Conservation (phyloP, 2,113 vertebrate genomes). For the Oceanites oceanicus region DNA sequence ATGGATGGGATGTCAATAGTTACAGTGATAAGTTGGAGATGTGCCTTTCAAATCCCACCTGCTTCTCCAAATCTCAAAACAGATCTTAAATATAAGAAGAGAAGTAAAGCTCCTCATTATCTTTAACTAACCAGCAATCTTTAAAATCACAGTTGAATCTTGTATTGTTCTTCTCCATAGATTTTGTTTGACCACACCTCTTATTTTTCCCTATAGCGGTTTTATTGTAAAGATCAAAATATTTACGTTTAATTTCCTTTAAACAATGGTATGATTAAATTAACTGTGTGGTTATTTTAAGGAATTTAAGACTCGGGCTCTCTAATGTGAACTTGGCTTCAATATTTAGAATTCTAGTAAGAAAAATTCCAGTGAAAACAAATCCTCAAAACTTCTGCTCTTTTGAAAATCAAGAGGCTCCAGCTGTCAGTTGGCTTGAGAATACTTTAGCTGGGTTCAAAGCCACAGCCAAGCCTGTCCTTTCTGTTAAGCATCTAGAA, state of each 20-base stretch:
- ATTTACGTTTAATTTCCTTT: constrained; percentile 33
- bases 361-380: constrained; percentile 1
- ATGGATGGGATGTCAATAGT: background rate
- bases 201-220: background rate
- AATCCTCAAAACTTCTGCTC: background rate
- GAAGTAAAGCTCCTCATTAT: constrained; percentile 30
- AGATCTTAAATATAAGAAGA: constrained; percentile 4
- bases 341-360: background rate
- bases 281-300: constrained; percentile 35
- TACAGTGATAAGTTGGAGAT: background rate
- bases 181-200: background rate
- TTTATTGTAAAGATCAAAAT: constrained; percentile 41
- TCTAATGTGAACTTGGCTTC: constrained; percentile 18
- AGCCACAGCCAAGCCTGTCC: background rate
- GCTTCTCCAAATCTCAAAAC: constrained; percentile 17
- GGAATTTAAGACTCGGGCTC: background rate
- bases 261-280: constrained; percentile 26
- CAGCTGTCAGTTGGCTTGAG: background rate
- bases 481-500: background rate
- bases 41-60: constrained; percentile 6
- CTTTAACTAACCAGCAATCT: constrained; percentile 15
- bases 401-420: background rate
- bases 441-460: background rate
- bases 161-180: background rate
- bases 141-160: constrained; percentile 7